phyloP scores from a whole-genome alignment of 2,113 vertebrate species.

The Strix uralensis region DNA sequence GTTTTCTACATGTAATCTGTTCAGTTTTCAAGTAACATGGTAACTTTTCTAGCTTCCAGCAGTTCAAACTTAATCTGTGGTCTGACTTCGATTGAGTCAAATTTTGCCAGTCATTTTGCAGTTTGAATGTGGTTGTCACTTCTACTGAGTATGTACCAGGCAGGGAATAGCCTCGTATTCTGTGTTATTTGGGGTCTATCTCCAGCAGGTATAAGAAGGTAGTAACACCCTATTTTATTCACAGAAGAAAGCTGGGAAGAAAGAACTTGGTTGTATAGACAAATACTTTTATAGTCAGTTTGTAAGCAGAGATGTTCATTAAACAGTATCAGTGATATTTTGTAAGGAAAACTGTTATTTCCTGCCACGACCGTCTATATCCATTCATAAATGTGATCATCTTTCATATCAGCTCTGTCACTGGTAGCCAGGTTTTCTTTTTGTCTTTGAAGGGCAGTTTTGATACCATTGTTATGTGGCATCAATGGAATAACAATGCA shows the following conservation, averaged over 20 bases:
- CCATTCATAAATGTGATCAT: accelerated
- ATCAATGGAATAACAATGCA: not conserved
- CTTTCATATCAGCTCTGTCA: not conserved
- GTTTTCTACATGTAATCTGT: not conserved
- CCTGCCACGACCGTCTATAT: not conserved
- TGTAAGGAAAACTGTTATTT: not conserved
- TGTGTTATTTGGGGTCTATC: not conserved
- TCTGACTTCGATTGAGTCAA: not conserved
- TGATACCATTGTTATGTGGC: not conserved
- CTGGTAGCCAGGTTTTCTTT: not conserved
- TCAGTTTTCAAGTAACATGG: not conserved
- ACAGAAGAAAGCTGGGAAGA: not conserved
- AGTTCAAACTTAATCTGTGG: not conserved
- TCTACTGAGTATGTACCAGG: not conserved
- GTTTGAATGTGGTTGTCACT: not conserved
- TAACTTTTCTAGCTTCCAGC: not conserved
- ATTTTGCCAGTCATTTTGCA: not conserved
- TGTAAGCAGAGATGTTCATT: not conserved
- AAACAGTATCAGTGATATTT: not conserved
- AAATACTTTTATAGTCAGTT: not conserved
- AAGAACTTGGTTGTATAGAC: not conserved
- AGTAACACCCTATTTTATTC: not conserved
- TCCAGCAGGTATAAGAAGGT: not conserved
- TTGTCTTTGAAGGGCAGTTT: not conserved
- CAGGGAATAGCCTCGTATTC: not conserved